phyloP scores from a whole-genome alignment of 2,113 vertebrate genomes.

The Mellivora capensis region DNA sequence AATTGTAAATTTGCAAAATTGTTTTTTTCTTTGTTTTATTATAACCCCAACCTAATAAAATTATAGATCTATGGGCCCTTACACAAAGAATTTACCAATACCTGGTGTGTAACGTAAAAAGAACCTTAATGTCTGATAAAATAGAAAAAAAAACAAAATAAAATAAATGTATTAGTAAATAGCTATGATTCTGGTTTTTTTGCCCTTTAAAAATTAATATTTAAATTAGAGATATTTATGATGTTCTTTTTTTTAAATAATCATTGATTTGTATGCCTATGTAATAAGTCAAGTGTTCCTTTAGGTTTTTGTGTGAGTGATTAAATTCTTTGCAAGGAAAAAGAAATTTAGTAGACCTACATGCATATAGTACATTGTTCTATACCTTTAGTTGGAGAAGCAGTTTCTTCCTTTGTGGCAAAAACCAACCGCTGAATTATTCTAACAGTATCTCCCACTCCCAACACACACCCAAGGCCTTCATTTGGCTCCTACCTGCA shows the following conservation, averaged over 20 bases:
- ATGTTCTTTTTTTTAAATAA: neutral
- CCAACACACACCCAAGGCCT: neutral
- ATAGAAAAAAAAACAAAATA: neutral
- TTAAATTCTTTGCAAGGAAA: slow-evolving; percentile 25
- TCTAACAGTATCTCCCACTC: neutral
- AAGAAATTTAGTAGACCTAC: neutral
- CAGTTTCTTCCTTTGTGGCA: neutral
- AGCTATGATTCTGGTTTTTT: neutral
- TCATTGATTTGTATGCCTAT: neutral
- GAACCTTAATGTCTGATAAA: neutral
- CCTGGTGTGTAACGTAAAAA: neutral
- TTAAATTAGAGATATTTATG: neutral
- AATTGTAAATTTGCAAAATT: neutral
- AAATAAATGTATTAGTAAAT: neutral
- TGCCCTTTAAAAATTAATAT: neutral
- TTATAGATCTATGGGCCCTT: neutral
- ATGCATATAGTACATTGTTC: neutral
- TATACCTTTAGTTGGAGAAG: neutral
- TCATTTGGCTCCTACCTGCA: slow-evolving; percentile 88
- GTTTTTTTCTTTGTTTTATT: neutral
- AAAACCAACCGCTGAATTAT: neutral
- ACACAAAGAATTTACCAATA: neutral
- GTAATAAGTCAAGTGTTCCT: neutral
- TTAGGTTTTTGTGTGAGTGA: neutral
- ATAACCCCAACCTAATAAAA: neutral